Percentiles rank a stretch among this genome's conserved stretches.
These are phyloP conservation scores for Drosophila ambigua DNA, from an alignment of 1,140 invertebrate species.

Conservation along the genomic window DNA sequence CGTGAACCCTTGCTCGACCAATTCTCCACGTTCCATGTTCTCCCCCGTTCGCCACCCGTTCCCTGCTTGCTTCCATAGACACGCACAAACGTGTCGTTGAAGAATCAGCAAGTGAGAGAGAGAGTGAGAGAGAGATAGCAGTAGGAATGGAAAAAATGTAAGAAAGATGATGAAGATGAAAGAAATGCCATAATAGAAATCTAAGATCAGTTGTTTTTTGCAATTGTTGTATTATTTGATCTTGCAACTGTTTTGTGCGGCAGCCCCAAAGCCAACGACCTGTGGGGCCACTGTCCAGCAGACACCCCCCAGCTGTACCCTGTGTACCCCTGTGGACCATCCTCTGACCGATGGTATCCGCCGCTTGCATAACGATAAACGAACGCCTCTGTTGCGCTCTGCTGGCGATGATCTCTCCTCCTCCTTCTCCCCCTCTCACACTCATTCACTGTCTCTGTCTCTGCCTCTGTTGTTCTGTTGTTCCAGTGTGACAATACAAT, in stretches of 20 bases:
- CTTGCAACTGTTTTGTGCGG: conserved; percentile 37
- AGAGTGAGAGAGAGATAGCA: background rate
- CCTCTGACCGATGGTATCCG: too few relatives aligned
- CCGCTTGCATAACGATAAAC: conserved; percentile 35
- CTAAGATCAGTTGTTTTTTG: conserved; percentile 32
- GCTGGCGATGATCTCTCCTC: conserved; percentile 11
- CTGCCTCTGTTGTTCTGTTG: conserved; percentile 1
- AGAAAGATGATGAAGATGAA: conserved; percentile 22
- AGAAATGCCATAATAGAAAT: conserved; percentile 62
- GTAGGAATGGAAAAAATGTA: background rate
- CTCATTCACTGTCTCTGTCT: background rate
- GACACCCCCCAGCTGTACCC: background rate
- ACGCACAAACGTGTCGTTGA: background rate
- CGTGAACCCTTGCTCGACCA: conserved; percentile 5
- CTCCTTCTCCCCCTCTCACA: too few relatives aligned
- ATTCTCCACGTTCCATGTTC: too few relatives aligned
- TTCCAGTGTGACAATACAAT: conserved; percentile 28
- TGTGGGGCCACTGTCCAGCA: conserved; percentile 14
- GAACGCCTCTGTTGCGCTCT: conserved; percentile 37
- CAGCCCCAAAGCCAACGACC: conserved; percentile 7
- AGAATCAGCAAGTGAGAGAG: background rate
- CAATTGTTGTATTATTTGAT: conserved; percentile 22
- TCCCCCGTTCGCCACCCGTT: too few relatives aligned
- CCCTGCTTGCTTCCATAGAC: too few relatives aligned
- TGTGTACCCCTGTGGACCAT: background rate